These are phyloP conservation scores for Xenops minutus DNA, from an alignment of 2,797 vertebrate genomes.

Conservation along the genomic window DNA sequence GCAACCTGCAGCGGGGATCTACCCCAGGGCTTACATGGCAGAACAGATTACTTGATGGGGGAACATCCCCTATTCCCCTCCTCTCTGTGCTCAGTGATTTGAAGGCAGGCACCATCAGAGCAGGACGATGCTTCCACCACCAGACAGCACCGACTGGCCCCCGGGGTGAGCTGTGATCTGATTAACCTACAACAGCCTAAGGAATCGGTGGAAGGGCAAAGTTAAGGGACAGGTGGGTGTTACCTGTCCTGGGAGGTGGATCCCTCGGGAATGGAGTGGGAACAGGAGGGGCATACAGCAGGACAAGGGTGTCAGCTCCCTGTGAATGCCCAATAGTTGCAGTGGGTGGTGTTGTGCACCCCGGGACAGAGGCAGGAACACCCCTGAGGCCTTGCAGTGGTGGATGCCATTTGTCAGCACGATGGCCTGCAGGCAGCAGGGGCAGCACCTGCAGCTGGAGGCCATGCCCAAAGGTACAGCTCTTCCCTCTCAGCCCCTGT, in stretches of 20 bases:
- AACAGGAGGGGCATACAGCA: slow-evolving; percentile 68
- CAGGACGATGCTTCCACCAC: fast-evolving
- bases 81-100: neutral
- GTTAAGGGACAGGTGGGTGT: no score
- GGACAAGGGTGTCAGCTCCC: slow-evolving; percentile 85
- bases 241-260: neutral
- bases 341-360: slow-evolving; percentile 89
- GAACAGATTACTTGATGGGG: neutral
- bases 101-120: neutral
- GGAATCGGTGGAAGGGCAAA: neutral
- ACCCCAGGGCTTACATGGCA: neutral
- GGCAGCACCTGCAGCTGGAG: neutral
- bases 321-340: slow-evolving; percentile 87
- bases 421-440: slow-evolving; percentile 76
- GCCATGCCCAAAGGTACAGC: neutral
- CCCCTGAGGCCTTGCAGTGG: slow-evolving; percentile 85
- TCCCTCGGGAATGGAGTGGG: fast-evolving
- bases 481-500: neutral
- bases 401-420: slow-evolving; percentile 88
- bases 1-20: no score
- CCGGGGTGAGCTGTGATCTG: neutral
- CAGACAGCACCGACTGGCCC: neutral
- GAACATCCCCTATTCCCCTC: neutral
- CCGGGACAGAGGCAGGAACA: slow-evolving; percentile 85
- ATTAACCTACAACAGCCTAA: neutral